Conservation (phyloP, 2,797 vertebrate species). For the Lacerta agilis region DNA sequence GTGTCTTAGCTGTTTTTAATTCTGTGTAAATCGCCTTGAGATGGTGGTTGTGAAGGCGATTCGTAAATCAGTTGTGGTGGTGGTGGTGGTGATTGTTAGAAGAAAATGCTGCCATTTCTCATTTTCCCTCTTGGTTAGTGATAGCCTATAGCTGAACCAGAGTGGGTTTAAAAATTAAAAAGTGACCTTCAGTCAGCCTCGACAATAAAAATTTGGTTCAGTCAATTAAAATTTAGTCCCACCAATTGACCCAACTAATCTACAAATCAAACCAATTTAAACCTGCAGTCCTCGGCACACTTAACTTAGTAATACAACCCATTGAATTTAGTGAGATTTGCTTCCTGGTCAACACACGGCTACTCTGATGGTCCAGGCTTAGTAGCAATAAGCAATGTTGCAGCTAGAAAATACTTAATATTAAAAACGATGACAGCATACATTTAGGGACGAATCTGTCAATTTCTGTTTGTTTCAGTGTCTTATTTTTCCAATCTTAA, state of each 20-base stretch:
- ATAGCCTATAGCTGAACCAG: background rate
- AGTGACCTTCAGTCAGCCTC: background rate
- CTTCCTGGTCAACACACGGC: background rate
- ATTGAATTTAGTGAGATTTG: background rate
- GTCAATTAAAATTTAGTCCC: background rate
- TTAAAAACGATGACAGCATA: background rate
- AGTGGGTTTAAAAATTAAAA: background rate
- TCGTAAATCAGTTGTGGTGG: too few species aligned
- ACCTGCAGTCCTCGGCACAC: background rate
- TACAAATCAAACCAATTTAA: background rate
- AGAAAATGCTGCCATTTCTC: too few species aligned
- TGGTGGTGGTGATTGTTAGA: too few species aligned
- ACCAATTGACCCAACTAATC: background rate
- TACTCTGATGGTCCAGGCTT: background rate
- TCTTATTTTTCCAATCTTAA: too few species aligned
- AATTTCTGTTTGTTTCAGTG: too few species aligned
- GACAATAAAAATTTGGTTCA: background rate
- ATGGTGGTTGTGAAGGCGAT: too few species aligned
- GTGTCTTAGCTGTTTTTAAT: too few species aligned
- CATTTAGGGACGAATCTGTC: background rate
- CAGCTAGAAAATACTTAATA: accelerated
- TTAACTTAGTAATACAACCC: background rate
- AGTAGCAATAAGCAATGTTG: accelerated
- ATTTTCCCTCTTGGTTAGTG: too few species aligned
- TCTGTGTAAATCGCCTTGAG: too few species aligned